Evolutionary conservation across 2,888 invertebrate genomes (phyloP).

Genomic region (Zaprionus lineosus): DNA sequence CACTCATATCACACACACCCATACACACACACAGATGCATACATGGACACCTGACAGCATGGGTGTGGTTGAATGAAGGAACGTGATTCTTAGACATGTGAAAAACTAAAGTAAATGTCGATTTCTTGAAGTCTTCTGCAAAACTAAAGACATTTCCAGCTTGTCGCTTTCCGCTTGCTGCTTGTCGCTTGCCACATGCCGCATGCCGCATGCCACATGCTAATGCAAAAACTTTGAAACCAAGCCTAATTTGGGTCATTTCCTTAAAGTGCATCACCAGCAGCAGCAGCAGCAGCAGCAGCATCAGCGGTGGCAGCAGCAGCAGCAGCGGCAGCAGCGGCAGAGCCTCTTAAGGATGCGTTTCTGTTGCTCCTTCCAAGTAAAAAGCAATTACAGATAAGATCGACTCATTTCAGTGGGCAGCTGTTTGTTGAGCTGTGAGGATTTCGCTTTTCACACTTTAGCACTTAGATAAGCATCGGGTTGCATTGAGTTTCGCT

Average conservation of each 20-base stretch:
- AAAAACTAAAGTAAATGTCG: slow-evolving; percentile 54
- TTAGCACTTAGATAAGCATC: slow-evolving; percentile 53
- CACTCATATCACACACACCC: slow-evolving; percentile 9
- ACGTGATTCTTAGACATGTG: slow-evolving; percentile 57
- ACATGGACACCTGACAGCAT: slow-evolving; percentile 46
- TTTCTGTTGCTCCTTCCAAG: slow-evolving; percentile 42
- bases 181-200: not conserved
- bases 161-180: not conserved
- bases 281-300: slow-evolving; percentile 15
- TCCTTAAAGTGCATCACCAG: slow-evolving; percentile 67
- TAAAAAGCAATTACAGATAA: slow-evolving; percentile 80
- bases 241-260: slow-evolving; percentile 74
- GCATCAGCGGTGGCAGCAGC: slow-evolving; percentile 17
- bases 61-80: slow-evolving; percentile 45
- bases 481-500: slow-evolving; percentile 66
- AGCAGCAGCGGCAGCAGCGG: slow-evolving; percentile 31
- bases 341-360: slow-evolving; percentile 43
- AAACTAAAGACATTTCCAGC: slow-evolving; percentile 46
- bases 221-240: slow-evolving; percentile 68
- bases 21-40: not conserved
- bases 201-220: slow-evolving; percentile 45
- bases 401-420: slow-evolving; percentile 75
- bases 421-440: slow-evolving; percentile 62
- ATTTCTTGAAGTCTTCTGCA: slow-evolving; percentile 61
- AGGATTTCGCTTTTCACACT: slow-evolving; percentile 73